Percentiles rank a stretch among this genome's conserved stretches.
These are phyloP conservation scores for Molossus alvarezi DNA, from an alignment of 2,797 vertebrate genomes.

Conservation along the genomic window DNA sequence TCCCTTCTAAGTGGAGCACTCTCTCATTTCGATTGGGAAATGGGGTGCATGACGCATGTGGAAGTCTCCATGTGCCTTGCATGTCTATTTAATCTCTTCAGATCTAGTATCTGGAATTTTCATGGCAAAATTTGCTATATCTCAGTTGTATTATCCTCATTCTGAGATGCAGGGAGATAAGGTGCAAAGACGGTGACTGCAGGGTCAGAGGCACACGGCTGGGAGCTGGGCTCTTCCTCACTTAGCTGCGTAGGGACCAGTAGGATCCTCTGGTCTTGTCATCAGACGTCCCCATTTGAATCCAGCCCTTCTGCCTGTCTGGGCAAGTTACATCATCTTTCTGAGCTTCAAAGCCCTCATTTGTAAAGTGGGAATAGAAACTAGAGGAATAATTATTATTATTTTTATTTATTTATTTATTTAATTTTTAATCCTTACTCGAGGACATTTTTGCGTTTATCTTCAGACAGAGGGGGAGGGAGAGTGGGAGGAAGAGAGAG, in stretches of 20 bases:
- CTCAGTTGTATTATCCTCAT: background rate
- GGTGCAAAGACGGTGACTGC: background rate
- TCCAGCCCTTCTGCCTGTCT: background rate
- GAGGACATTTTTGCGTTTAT: too few species aligned
- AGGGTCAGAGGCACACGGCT: background rate
- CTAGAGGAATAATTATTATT: background rate
- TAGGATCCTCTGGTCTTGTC: background rate
- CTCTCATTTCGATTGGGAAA: background rate
- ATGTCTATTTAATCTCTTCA: background rate
- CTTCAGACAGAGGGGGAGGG: too few species aligned
- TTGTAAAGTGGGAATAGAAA: background rate
- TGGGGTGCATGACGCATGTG: background rate
- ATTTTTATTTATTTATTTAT: too few species aligned
- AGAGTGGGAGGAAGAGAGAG: too few species aligned
- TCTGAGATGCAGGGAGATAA: background rate
- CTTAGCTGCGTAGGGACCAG: accelerated
- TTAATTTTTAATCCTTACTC: too few species aligned
- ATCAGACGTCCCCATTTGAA: background rate
- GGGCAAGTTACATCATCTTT: background rate
- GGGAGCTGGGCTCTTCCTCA: background rate
- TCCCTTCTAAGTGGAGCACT: background rate
- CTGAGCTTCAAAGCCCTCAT: background rate
- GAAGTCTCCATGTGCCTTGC: background rate
- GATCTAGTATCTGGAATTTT: background rate
- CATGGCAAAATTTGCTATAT: background rate